Conservation (phyloP, 2,888 invertebrate genomes). For the Eilema griseolum region DNA sequence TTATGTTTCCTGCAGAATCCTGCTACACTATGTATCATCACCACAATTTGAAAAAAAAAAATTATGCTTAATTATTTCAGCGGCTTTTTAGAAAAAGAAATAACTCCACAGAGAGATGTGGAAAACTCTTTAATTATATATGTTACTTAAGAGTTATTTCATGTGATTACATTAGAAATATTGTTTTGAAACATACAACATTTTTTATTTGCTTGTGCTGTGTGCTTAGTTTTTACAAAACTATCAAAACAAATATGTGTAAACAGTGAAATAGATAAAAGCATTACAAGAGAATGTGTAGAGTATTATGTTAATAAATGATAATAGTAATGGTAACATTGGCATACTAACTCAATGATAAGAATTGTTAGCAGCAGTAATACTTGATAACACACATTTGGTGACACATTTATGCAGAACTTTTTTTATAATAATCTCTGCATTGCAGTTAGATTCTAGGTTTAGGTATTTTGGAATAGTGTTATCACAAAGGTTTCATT, state of each 20-base stretch:
- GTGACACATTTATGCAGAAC: neutral
- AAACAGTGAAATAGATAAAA: conserved; percentile 10
- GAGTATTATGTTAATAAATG: conserved; percentile 11
- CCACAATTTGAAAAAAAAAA: neutral
- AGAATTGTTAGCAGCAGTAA: conserved; percentile 52
- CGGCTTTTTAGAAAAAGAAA: neutral
- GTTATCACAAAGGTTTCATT: neutral
- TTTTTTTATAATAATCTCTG: neutral
- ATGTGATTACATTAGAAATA: neutral
- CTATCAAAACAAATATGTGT: conserved; percentile 6
- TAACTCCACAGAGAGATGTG: too few relatives aligned
- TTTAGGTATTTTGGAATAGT: neutral
- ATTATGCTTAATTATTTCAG: neutral
- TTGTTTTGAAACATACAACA: neutral
- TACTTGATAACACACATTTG: conserved; percentile 49
- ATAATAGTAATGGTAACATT: conserved; percentile 54
- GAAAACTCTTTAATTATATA: neutral
- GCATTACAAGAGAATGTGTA: conserved; percentile 8
- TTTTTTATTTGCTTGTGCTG: neutral
- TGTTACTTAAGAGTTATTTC: neutral
- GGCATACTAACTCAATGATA: conserved; percentile 61
- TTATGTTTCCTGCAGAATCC: neutral
- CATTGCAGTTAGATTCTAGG: neutral
- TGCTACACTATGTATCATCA: neutral
- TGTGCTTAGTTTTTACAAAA: conserved; percentile 2